Base-by-base conservation (phyloP, 2,888 invertebrate genomes). In the Ptychoptera contaminata region DNA sequence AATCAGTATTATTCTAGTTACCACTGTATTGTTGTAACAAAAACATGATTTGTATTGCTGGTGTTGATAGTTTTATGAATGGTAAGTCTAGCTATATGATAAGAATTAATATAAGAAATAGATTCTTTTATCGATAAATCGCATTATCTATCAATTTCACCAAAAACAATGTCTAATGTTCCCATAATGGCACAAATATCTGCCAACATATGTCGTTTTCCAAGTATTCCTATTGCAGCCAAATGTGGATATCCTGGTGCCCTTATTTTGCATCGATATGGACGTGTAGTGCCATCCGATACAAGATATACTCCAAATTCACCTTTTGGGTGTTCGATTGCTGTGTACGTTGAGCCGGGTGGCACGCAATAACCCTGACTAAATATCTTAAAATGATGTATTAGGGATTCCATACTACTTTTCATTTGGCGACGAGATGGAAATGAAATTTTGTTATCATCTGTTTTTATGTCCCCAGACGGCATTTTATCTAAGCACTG, bases 361-460 rank as follows among this genome's bases (percentile, higher is more conserved):
- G 91, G 90, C 16, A 92, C 88, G 29, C 72, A 69, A 60, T 78
- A 83, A 1, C 90, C 91, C 62, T 84, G 80, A 2, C 80, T 74
- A 59, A 79, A 91, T 47, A 84, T 69, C 61, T 91, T 91, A 62
- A 92, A 90, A 59, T 91, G 90, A 62, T 91, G 88, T 55, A 91
- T 91, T 38, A 90, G 65, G 1, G 84, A 75, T 62, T 91, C 90
- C 90, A 90, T 92, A 8, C 74, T 74, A 5, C 73, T 77, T 68
- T 91, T 91, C 90, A 92, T 91, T 65, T 85, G 82, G 2, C 63
- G 66, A 50, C 88, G 70, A 34, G 65, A 72, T 2, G 91, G 90
- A 5, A 86, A 76, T 11, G 69, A 62, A 32, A 88, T 66, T 67
- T 92, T 92, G 41, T 76, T 70, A 63, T 92, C 87, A 56, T 92